These are phyloP conservation scores for Caenorhabditis parvicauda DNA, from an alignment of 2,888 invertebrate species.

Conservation along the genomic window DNA sequence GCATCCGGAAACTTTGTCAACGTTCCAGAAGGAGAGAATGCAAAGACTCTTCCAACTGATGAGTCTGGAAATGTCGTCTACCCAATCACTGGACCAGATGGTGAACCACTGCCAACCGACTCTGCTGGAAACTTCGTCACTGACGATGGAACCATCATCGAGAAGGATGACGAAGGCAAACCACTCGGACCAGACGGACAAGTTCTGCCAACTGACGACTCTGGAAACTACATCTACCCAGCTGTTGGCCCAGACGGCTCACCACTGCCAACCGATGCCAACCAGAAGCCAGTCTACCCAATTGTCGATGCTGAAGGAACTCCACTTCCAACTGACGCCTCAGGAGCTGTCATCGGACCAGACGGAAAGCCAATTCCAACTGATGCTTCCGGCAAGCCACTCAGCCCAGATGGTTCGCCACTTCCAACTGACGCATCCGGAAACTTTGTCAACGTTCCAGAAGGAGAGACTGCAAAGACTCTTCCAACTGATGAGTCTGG, in stretches of 20 bases:
- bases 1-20: constrained; percentile 21
- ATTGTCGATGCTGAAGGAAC: constrained; percentile 21
- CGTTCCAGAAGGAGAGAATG: constrained; percentile 19
- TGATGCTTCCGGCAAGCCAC: constrained; percentile 14
- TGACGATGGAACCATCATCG: constrained; percentile 21
- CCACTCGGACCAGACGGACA: constrained; percentile 25
- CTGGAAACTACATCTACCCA: constrained; percentile 31
- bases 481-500: constrained; percentile 18
- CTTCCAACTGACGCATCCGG: constrained; percentile 35
- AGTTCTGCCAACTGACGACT: constrained; percentile 30
- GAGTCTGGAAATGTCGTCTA: constrained; percentile 18
- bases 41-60: constrained; percentile 36
- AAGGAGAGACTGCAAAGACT: constrained; percentile 6
- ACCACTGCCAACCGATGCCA: constrained; percentile 14
- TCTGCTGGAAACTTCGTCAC: constrained; percentile 19
- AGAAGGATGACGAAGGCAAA: constrained; percentile 27
- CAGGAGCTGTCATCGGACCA: constrained; percentile 12
- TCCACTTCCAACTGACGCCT: constrained; percentile 19
- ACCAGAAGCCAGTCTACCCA: constrained; percentile 9
- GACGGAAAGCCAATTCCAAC: constrained; percentile 29
- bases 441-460: constrained; percentile 11
- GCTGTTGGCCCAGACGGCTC: constrained; percentile 23
- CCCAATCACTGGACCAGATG: constrained; percentile 27
- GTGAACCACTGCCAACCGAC: constrained; percentile 21
- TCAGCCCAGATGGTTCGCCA: constrained; percentile 25